These are phyloP conservation scores for Sylvilagus floridanus DNA, from an alignment of 2,797 vertebrate genomes.

Conservation along the genomic window DNA sequence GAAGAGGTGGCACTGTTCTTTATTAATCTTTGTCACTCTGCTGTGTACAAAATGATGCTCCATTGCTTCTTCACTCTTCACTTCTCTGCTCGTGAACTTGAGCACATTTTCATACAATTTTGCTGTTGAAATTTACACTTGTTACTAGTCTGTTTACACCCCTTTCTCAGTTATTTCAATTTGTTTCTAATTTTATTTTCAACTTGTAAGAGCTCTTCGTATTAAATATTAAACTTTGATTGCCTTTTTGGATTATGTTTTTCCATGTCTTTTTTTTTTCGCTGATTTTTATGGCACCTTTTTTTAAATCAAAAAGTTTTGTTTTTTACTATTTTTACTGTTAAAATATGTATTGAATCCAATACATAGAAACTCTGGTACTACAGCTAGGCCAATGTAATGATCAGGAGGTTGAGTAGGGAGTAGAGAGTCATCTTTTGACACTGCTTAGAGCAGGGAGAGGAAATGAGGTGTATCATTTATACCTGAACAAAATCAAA, in stretches of 20 bases:
- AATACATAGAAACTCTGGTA: slow-evolving; percentile 14
- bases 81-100: slow-evolving; percentile 52
- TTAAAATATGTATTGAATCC: slow-evolving; percentile 61
- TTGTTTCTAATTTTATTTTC: slow-evolving; percentile 57
- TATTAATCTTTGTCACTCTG: slow-evolving; percentile 23
- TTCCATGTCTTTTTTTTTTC: neutral
- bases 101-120: slow-evolving; percentile 52
- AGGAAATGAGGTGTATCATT: slow-evolving; percentile 63
- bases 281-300: slow-evolving; percentile 36
- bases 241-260: neutral
- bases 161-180: neutral
- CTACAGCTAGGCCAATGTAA: neutral
- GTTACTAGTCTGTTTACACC: slow-evolving; percentile 25
- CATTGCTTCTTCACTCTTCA: slow-evolving; percentile 54
- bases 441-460: slow-evolving; percentile 41
- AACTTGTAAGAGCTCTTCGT: slow-evolving; percentile 49
- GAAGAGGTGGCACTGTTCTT: slow-evolving; percentile 22
- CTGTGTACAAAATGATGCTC: neutral
- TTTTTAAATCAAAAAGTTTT: slow-evolving; percentile 18
- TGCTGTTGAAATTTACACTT: slow-evolving; percentile 1
- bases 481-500: slow-evolving; percentile 50
- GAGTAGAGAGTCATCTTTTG: slow-evolving; percentile 23
- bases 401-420: slow-evolving; percentile 6
- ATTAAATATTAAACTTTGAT: slow-evolving; percentile 13
- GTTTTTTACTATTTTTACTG: slow-evolving; percentile 16